A percentile compares a stretch with the other conserved stretches of the same genome.
Evolutionary conservation across 2,113 vertebrate genomes (phyloP).

Genomic region (Neoarius graeffei): DNA sequence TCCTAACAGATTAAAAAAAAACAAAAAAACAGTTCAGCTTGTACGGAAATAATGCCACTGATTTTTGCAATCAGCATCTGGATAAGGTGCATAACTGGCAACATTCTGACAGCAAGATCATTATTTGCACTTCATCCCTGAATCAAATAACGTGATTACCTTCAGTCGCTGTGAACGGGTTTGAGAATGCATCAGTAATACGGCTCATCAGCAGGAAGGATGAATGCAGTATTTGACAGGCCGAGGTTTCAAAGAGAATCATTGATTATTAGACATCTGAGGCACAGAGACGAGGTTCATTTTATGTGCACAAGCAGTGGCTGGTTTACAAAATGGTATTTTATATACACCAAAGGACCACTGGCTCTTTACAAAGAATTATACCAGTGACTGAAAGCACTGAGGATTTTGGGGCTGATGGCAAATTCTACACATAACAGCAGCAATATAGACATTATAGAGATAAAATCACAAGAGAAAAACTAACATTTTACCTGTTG

Average conservation of each 20-base stretch:
- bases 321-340: conserved; percentile 19
- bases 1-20: not conserved
- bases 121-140: conserved; percentile 49
- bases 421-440: conserved; percentile 5
- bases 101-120: conserved; percentile 46
- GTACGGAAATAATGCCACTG: conserved; percentile 26
- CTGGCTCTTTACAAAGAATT: conserved; percentile 13
- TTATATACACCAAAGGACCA: conserved; percentile 34
- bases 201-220: conserved; percentile 30
- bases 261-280: conserved; percentile 42
- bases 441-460: not conserved
- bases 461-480: no score
- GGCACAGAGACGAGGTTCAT: not conserved
- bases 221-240: conserved; percentile 15
- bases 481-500: not conserved
- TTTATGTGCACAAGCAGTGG: conserved; percentile 18
- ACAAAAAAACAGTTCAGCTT: conserved; percentile 8
- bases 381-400: not conserved
- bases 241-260: conserved; percentile 36
- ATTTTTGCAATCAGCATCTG: conserved; percentile 47
- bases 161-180: conserved; percentile 43
- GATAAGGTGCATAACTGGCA: conserved; percentile 29
- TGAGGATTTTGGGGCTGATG: conserved; percentile 24
- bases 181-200: conserved; percentile 30
- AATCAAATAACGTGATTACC: conserved; percentile 52